Conservation (phyloP, 2,113 vertebrate genomes). For the Aegypius monachus region DNA sequence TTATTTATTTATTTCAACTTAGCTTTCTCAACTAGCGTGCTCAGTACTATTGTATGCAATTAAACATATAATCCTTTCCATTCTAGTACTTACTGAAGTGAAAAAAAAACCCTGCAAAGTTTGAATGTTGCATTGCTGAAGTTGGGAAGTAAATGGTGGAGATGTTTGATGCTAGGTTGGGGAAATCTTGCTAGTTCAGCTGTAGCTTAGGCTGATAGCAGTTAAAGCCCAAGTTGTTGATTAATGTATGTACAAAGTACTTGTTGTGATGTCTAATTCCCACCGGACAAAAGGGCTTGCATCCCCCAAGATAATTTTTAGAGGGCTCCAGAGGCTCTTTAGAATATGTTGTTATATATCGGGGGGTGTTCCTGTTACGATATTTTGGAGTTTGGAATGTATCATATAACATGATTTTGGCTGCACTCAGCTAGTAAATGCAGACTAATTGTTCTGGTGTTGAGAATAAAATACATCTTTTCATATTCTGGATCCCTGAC, state of each 20-base stretch:
- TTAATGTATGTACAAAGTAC: not conserved
- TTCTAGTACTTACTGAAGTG: not conserved
- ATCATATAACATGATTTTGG: not conserved
- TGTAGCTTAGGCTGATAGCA: not conserved
- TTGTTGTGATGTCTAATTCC: not conserved
- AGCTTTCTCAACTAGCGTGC: not conserved
- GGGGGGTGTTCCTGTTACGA: not conserved
- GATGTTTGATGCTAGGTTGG: not conserved
- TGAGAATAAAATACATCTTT: not conserved
- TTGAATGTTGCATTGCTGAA: not conserved
- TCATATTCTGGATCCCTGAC: not conserved
- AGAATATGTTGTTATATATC: not conserved
- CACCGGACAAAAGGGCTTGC: not conserved
- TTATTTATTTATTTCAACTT: not conserved
- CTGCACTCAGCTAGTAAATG: not conserved
- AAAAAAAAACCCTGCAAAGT: not conserved
- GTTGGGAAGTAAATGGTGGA: not conserved
- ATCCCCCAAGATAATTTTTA: not conserved
- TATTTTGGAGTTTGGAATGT: not conserved
- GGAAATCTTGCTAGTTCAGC: not conserved
- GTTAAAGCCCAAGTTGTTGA: not conserved
- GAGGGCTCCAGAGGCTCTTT: not conserved
- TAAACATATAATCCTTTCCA: not conserved
- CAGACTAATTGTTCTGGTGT: not conserved
- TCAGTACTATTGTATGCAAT: not conserved